phyloP scores from a whole-genome alignment of 2,113 vertebrate species.

The Hippocampus zosterae region DNA sequence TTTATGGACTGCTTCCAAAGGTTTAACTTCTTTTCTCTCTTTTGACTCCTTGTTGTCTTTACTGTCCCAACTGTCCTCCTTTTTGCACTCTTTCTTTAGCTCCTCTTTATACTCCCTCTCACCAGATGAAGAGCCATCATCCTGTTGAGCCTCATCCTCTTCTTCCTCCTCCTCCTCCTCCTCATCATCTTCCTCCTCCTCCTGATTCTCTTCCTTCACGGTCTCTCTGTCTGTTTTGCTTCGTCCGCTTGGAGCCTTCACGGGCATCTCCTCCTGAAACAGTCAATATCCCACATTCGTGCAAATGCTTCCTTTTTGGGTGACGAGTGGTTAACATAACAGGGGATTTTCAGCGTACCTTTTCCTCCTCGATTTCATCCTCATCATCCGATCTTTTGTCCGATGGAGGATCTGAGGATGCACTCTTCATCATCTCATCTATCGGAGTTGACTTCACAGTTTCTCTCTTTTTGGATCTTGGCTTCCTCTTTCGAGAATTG shows the following conservation, averaged over 20 bases:
- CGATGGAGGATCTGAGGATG: slow-evolving; percentile 83
- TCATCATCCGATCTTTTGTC: slow-evolving; percentile 90
- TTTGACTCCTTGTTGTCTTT: slow-evolving; percentile 84
- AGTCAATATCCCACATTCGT: slow-evolving; percentile 20
- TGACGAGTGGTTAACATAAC: background rate
- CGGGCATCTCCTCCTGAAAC: slow-evolving; percentile 74
- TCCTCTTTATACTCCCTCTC: slow-evolving; percentile 78
- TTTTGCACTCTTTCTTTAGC: slow-evolving; percentile 81
- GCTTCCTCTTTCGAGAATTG: slow-evolving; percentile 86
- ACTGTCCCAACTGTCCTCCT: slow-evolving; percentile 79
- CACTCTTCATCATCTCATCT: slow-evolving; percentile 86
- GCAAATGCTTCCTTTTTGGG: background rate
- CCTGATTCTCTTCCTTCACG: slow-evolving; percentile 35
- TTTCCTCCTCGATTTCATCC: slow-evolving; percentile 73
- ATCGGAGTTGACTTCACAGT: slow-evolving; percentile 78
- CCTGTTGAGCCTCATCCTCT: slow-evolving; percentile 68
- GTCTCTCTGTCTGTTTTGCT: slow-evolving; percentile 75
- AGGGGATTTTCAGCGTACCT: slow-evolving; percentile 34
- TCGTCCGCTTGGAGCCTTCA: slow-evolving; percentile 79
- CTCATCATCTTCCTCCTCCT: slow-evolving; percentile 68
- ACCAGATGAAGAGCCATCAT: slow-evolving; percentile 71
- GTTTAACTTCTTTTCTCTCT: slow-evolving; percentile 82
- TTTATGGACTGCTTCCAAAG: slow-evolving; percentile 78
- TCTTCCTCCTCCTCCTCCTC: slow-evolving; percentile 60
- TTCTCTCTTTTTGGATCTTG: slow-evolving; percentile 87